Base-by-base conservation (phyloP, 2,797 vertebrate species). In the Avahi laniger region DNA sequence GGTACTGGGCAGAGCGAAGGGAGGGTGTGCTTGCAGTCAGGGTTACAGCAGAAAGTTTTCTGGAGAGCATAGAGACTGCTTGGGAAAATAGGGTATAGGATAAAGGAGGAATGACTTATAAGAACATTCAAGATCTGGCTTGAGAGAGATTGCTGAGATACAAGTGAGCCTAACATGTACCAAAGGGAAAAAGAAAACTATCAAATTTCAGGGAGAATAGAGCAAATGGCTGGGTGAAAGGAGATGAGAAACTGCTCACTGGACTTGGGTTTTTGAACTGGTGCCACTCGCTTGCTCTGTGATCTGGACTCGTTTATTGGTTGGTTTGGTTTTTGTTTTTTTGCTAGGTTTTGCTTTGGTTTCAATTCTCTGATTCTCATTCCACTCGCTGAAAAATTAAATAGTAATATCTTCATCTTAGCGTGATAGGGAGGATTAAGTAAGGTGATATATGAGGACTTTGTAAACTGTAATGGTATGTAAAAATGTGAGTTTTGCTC, bases 1-100 rank as follows among this genome's bases (percentile, higher is more conserved):
- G 99, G 99, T 99, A 95, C 43, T 11, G 0, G 92, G 81, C 94
- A 96, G 80, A 86, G 57, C 86, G 2, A 5, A n/a, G 80, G 67
- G 6, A n/a, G 59, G 33, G n/a, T 30, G 30, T 61, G 76, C 76
- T 67, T 41, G 30, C 65, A 69, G 30, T 73, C 87, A 67, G 80
- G 72, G n/a, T 57, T 61, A 41, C 10, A 22, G 26, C 14, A 70
- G 70, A 59, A 69, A 54, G 43, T 61, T 84, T 82, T 88, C 70
- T 73, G 59, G 41, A 89, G 41, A 30, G 28, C 38, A 10, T 38
- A 24, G 41, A 33, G 69, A 79, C 43, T 35, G 28, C 70, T 57
- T 61, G 22, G 83, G 75, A 72, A 91, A 59, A 67, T 6, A 26
- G 15, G 48, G 7, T 28, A 6, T 15, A 70, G 59, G 43, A 35